Base-by-base conservation (phyloP, 2,113 vertebrate species). In the Condylura cristata region DNA sequence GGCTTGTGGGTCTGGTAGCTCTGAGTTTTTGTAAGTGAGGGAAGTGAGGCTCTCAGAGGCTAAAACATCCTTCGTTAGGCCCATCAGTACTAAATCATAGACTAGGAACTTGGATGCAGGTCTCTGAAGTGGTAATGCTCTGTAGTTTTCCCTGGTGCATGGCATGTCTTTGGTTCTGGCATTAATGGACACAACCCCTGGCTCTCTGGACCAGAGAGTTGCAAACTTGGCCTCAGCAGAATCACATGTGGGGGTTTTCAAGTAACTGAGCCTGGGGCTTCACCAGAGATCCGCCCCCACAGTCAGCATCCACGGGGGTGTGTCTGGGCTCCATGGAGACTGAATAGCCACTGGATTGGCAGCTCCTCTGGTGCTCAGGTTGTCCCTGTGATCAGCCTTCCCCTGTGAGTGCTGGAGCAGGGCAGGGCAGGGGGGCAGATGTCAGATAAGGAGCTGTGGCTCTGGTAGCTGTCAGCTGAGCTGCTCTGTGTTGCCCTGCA, bases 71-170 rank as follows among this genome's bases (percentile, higher is more conserved):
- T 81, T 81, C 8, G n/a, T 32, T 14, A 9, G 53, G 74, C 34
- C 41, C 28, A 16, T 17, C 2, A 7, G 1, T 39, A 44, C n/a
- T 1, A 6, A 46, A 28, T 39, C 5, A 0, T 30, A 10, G 22
- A 24, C 32, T 63, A 68, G n/a, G 68, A 85, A 32, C 70, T 61
- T 24, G 17, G 63, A 53, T 39, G 20, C 66, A n/a, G 34, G 10
- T 18, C 60, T 80, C 44, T 10, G 28, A 39, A 48, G 6, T 22
- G 53, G 20, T 22, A 22, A 11, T 56, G 53, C 53, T 22, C 1
- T 56, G 53, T 56, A 28, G 6, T 39, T 91, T 39, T 26, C 34
- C 56, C 24, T 44, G 20, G 3, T 3, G 46, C 60, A 3, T 37
- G 34, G 30, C 9, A 1, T 44, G 41, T 51, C 34, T 34, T 32